Evolutionary conservation across 2,113 vertebrate species (phyloP).

Genomic region (Pangasianodon gigas): DNA sequence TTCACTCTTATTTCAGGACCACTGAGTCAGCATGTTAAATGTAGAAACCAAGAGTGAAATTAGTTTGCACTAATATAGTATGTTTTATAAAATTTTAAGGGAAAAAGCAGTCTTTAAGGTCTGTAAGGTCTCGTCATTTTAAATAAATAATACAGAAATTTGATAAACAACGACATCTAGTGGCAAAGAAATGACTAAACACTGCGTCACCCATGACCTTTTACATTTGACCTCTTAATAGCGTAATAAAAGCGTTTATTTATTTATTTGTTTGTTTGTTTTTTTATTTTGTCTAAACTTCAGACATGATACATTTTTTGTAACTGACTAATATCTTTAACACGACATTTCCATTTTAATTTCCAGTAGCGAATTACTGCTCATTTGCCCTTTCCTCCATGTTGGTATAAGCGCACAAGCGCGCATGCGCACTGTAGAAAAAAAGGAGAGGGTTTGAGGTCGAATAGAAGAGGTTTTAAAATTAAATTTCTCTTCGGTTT

Average conservation of each 20-base stretch:
- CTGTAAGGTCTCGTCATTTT: no score
- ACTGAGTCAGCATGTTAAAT: neutral
- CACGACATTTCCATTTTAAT: neutral
- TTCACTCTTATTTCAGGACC: neutral
- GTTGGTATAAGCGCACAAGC: neutral
- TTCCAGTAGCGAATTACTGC: neutral
- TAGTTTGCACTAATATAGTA: neutral
- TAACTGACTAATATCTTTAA: neutral
- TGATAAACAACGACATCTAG: constrained; percentile 46
- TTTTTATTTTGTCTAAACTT: neutral
- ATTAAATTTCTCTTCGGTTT: neutral
- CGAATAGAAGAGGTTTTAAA: constrained; percentile 59
- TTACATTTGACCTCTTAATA: constrained; percentile 50
- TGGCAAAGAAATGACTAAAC: constrained; percentile 24
- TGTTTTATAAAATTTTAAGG: neutral
- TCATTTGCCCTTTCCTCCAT: constrained; percentile 64
- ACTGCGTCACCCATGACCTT: constrained; percentile 54
- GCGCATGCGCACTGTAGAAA: constrained; percentile 68
- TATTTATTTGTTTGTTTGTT: neutral
- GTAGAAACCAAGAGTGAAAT: neutral
- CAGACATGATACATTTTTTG: neutral
- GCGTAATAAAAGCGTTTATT: neutral
- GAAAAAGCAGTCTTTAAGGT: no score
- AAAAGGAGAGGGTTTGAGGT: constrained; percentile 65
- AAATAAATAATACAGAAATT: no score